Conservation (phyloP, 2,113 vertebrate species). For the Melanostigma gelatinosum region DNA sequence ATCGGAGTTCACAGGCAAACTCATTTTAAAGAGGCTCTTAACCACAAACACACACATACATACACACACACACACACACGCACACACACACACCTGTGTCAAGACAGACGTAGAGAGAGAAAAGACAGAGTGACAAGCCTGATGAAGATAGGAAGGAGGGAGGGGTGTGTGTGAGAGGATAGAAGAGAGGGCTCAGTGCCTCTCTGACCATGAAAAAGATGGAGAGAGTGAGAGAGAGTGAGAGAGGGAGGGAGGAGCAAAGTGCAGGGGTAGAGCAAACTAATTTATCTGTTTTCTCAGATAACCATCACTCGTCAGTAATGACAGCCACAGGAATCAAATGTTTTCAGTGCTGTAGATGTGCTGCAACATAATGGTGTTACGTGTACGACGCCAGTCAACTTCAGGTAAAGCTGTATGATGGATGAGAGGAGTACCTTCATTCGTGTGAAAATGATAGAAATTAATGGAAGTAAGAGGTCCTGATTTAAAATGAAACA, state of each 20-base stretch:
- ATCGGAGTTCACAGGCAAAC: conserved; percentile 90
- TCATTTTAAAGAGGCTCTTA: conserved; percentile 81
- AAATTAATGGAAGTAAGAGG: neutral
- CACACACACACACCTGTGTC: conserved; percentile 27
- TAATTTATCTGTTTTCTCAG: conserved; percentile 43
- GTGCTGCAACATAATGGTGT: neutral
- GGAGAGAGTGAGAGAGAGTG: conserved; percentile 18
- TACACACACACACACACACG: conserved; percentile 23
- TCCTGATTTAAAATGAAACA: neutral
- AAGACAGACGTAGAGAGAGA: conserved; percentile 17
- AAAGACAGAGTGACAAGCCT: conserved; percentile 26
- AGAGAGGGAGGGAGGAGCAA: conserved; percentile 58
- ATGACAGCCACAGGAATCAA: neutral
- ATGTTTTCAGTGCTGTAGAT: neutral
- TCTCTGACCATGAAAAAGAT: conserved; percentile 18
- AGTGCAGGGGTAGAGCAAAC: conserved; percentile 51
- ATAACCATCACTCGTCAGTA: conserved; percentile 23
- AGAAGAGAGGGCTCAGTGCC: conserved; percentile 26
- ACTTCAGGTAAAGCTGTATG: neutral
- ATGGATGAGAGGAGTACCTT: neutral
- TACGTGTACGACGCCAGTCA: neutral
- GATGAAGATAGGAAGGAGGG: conserved; percentile 34
- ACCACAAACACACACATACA: conserved; percentile 6
- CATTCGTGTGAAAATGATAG: neutral
- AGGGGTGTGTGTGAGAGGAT: conserved; percentile 8